Evolutionary conservation across 2,797 vertebrate genomes (phyloP).

Genomic region (Takifugu ocellatus): DNA sequence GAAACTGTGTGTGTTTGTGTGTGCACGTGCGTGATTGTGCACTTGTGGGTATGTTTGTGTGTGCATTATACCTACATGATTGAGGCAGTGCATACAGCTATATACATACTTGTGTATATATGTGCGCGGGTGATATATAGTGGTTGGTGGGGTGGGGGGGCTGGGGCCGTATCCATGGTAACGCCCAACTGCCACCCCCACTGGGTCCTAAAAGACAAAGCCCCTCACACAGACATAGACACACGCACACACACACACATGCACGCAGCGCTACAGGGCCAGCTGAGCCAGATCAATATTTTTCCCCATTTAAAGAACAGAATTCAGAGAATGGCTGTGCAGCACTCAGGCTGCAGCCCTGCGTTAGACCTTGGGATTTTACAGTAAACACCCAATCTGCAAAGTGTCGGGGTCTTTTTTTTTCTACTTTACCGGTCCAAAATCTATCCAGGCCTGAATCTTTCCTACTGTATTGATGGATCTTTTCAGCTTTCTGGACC

Average conservation of each 20-base stretch:
- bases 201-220: slow-evolving; percentile 74
- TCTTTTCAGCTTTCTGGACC: slow-evolving; percentile 17
- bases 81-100: slow-evolving; percentile 12
- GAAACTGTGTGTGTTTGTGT: slow-evolving; percentile 1
- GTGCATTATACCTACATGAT: slow-evolving; percentile 16
- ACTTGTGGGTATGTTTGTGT: slow-evolving; percentile 11
- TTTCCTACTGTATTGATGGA: slow-evolving; percentile 38
- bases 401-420: slow-evolving; percentile 38
- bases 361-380: slow-evolving; percentile 66
- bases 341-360: slow-evolving; percentile 84
- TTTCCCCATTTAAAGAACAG: slow-evolving; percentile 98
- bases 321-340: slow-evolving; percentile 96
- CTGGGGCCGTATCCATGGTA: slow-evolving; percentile 72
- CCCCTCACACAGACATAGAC: slow-evolving; percentile 39
- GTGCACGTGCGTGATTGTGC: too few species aligned
- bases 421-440: slow-evolving; percentile 33
- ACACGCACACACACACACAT: slow-evolving; percentile 44
- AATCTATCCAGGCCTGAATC: slow-evolving; percentile 53
- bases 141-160: slow-evolving; percentile 12
- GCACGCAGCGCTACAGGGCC: slow-evolving; percentile 78
- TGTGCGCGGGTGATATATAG: slow-evolving; percentile 9
- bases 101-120: slow-evolving; percentile 12
- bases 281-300: slow-evolving; percentile 99
- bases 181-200: slow-evolving; percentile 66
- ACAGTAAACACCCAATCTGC: slow-evolving; percentile 68